Evolutionary conservation across 2,797 vertebrate genomes (phyloP), one percentile per base, ranked within the genome.

Genomic region (Aselliscus stoliczkanus): DNA sequence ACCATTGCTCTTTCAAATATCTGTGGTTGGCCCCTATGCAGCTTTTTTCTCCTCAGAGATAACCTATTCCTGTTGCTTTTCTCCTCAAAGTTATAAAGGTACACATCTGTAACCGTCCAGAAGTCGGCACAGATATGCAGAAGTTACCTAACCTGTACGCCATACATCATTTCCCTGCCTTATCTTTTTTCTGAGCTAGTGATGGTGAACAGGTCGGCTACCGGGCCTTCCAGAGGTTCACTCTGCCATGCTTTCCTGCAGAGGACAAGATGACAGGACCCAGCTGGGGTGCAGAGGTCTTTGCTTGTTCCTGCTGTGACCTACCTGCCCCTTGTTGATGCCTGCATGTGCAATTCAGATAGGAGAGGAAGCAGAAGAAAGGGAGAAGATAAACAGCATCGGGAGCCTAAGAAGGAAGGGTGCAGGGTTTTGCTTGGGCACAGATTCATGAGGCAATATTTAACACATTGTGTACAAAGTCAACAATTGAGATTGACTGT

Each of bases 81-180:
- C n/a, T 81, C 50, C 62, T 62, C 31, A 42, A 5, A 69, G 47
- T 88, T 69, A 14, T 13, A 76, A 54, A 42, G n/a, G 2, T n/a
- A 8, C 39, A 47, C n/a, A 34, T 82, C 72, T 79, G 14, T 87
- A 44, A 70, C 54, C 50, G 21, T 72, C 62, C 5, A 50, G 60
- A 70, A 76, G 77, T 37, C 85, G 94, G 88, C 69, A 94, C 88
- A 89, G 76, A 83, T 90, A 84, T 62, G 87, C 37, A 67, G 88
- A 94, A 52, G 52, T 96, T 75, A 90, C 79, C 39, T 88, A 82
- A 95, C 82, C 90, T 91, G 10, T 88, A 23, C 29, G 39, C 47
- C 17, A 29, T 13, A 86, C 17, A 5, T 91, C 67, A 72, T 95
- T 89, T 92, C 88, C 84, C 85, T 86, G 70, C 44, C n/a, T 1